Evolutionary conservation across 2,797 vertebrate species (phyloP).

Genomic region (Thunnus albacares): DNA sequence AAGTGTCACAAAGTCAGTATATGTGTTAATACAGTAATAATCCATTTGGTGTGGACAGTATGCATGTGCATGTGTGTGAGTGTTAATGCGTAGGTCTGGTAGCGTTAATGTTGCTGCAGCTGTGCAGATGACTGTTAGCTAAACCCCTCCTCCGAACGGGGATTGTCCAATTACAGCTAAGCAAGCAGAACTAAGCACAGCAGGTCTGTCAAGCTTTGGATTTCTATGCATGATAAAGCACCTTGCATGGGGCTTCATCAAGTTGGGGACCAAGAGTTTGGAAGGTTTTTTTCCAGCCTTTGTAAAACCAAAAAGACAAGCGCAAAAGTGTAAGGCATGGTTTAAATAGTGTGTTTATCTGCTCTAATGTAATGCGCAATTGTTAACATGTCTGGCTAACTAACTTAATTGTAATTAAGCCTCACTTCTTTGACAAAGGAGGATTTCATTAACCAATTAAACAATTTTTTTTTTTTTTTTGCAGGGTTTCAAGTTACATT

Average conservation of each 20-base stretch:
- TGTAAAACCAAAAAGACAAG: too few relatives aligned
- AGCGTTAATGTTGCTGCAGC: constrained; percentile 6
- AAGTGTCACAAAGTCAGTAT: constrained; percentile 34
- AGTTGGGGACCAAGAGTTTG: too few relatives aligned
- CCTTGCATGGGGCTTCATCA: neutral
- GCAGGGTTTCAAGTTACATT: too few relatives aligned
- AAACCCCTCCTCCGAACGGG: neutral
- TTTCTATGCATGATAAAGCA: neutral
- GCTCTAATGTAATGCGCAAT: neutral
- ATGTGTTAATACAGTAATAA: neutral
- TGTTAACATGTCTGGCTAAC: neutral
- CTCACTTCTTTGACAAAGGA: too few relatives aligned
- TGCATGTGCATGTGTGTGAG: neutral
- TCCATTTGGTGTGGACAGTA: neutral
- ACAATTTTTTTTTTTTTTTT: too few relatives aligned
- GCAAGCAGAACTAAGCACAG: neutral
- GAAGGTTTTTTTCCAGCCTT: too few relatives aligned
- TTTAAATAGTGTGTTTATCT: neutral
- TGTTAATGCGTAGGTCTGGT: neutral
- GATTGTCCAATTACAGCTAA: constrained; percentile 15
- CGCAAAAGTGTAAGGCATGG: too few relatives aligned
- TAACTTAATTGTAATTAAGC: neutral
- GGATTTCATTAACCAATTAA: too few relatives aligned
- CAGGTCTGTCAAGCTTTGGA: too few relatives aligned
- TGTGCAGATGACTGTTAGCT: constrained; percentile 6